Base-by-base conservation (phyloP, 2,888 invertebrate genomes). In the Baronia brevicornis region DNA sequence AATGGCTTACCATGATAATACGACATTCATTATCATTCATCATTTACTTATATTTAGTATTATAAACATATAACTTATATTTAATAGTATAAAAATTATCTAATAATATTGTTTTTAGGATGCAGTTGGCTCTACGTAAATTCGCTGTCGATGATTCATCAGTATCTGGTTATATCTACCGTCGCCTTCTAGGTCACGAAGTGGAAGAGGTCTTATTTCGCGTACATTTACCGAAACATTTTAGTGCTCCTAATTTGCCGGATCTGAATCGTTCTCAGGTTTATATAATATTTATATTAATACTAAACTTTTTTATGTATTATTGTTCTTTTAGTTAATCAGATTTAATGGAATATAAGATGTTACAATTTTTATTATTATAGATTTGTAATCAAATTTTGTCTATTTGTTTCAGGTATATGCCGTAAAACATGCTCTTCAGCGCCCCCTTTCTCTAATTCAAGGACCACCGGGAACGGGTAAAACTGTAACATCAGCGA, bases 401-500 rank as follows among this genome's bases (percentile, higher is more conserved):
- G 10, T n/a, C 4, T 13, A 23, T 28, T 38, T 20, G 31, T 59
- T 54, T n/a, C 62, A 88, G 87, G 96, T 98, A 1, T 98, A 97
- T 66, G 99, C 99, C 0, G 98, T 99, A 0, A 98, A 98, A 65
- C 98, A 98, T 62, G 98, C 98, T 0, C 87, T 99, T 2, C 98
- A 98, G 66, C 88, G 97, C 3, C 98, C 98, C 0, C 84, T 99
- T 9, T 97, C 97, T 12, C 80, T 99, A 15, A 99, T 99, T 60
- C 99, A 99, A 86, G 98, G 96, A 0, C 96, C 96, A 0, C 97
- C 98, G 0, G 97, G 97, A 27, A 98, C 98, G 0, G 98, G 98
- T 3, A 99, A 99, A 80, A 99, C 99, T 0, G 99, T 99, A 0
- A 99, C 99, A 0, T 98, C 98, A 1, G 99, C 99, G 0, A 98